Conservation (phyloP, 2,888 invertebrate species). For the Noctua janthe region DNA sequence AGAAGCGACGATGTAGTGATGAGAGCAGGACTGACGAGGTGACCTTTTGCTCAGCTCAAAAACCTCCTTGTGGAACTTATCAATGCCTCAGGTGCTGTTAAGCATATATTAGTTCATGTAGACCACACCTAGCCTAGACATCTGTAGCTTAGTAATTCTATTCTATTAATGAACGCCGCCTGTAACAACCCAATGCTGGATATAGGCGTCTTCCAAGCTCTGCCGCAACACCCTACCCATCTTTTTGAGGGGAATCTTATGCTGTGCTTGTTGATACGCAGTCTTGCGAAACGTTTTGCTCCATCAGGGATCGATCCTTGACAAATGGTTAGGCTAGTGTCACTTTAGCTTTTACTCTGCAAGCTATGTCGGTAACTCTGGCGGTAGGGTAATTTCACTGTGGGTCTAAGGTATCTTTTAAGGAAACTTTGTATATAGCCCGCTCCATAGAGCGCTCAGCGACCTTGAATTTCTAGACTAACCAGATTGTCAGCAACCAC, state of each 20-base stretch:
- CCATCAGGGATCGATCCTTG: not conserved
- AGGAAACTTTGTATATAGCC: not conserved
- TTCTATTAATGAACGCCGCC: not conserved
- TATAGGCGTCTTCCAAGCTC: not conserved
- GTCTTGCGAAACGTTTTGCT: not conserved
- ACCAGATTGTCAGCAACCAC: not conserved
- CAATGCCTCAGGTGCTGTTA: not conserved
- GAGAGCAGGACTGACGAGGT: not conserved
- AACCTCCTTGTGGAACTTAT: not conserved
- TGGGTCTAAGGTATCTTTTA: not conserved
- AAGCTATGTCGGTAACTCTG: too few relatives aligned
- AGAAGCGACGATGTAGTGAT: not conserved
- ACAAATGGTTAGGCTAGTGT: not conserved
- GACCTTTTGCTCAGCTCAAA: not conserved
- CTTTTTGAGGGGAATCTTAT: not conserved
- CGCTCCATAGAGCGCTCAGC: not conserved
- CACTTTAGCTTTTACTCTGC: not conserved
- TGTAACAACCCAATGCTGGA: not conserved
- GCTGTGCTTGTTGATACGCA: not conserved
- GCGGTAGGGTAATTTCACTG: too few relatives aligned
- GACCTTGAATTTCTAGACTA: not conserved
- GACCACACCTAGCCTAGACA: not conserved
- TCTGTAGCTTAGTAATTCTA: not conserved
- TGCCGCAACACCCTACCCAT: not conserved
- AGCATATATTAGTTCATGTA: not conserved